Percentiles rank a stretch among this genome's conserved stretches.
phyloP scores from a whole-genome alignment of 2,113 vertebrate genomes.

The Hemibagrus wyckioides region DNA sequence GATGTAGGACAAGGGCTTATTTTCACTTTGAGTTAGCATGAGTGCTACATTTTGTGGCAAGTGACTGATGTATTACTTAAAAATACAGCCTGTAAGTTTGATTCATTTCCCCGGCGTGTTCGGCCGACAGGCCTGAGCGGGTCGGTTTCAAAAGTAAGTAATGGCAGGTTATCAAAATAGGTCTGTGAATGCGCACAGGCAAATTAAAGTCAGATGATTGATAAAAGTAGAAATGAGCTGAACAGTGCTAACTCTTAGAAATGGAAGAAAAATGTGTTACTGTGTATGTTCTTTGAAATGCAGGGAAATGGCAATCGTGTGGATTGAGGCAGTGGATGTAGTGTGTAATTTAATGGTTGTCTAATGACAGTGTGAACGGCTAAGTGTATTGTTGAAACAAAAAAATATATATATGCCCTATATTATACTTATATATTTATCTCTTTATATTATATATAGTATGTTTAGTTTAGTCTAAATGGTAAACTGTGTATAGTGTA shows the following conservation, averaged over 20 bases:
- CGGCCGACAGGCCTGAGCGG: conserved; percentile 6
- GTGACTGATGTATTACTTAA: conserved; percentile 58
- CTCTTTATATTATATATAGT: neutral
- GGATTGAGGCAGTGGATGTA: neutral
- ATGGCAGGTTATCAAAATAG: conserved; percentile 58
- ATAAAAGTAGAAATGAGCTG: conserved; percentile 64
- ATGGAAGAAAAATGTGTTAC: conserved; percentile 34
- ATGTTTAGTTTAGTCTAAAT: too few relatives aligned
- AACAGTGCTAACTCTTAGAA: conserved; percentile 44
- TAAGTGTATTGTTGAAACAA: neutral
- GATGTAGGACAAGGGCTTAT: conserved; percentile 8
- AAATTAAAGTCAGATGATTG: conserved; percentile 63
- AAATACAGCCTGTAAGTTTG: conserved; percentile 50
- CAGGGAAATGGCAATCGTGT: conserved; percentile 1
- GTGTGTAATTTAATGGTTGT: conserved; percentile 59
- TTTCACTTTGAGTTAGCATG: conserved; percentile 18
- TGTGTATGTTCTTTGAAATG: conserved; percentile 41
- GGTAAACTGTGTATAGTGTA: too few relatives aligned
- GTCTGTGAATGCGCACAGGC: conserved; percentile 40
- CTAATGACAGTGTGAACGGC: conserved; percentile 63
- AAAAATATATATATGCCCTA: neutral
- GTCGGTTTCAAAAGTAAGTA: conserved; percentile 57
- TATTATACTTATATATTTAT: neutral
- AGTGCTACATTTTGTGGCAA: conserved; percentile 23
- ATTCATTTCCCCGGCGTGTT: conserved; percentile 34